phyloP scores from a whole-genome alignment of 53 echinoderm and acorn worm species.

The Glandiceps talaboti region DNA sequence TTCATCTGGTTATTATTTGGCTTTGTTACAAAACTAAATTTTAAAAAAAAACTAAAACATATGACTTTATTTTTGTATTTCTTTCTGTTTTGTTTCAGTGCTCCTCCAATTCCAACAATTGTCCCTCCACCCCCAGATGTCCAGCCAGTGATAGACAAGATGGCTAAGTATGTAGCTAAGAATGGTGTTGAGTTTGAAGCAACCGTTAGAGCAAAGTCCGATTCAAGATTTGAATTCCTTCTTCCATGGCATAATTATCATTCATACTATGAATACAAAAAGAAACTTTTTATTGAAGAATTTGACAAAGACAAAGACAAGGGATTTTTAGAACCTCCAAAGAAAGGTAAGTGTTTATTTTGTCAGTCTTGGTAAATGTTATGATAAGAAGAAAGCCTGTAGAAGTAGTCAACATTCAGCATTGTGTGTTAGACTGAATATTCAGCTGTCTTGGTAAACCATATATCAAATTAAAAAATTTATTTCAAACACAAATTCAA shows the following conservation, averaged over 20 bases:
- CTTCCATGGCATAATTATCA: slow-evolving; percentile 85
- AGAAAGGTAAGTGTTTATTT: not conserved
- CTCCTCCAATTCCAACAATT: slow-evolving; percentile 35
- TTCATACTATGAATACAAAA: slow-evolving; percentile 88
- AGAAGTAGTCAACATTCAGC: too few relatives aligned
- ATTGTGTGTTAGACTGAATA: too few relatives aligned
- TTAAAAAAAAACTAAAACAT: too few relatives aligned
- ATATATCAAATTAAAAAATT: too few relatives aligned
- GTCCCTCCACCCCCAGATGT: slow-evolving; percentile 97
- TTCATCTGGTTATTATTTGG: too few relatives aligned
- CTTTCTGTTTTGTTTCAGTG: slow-evolving; percentile 16
- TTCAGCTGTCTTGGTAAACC: too few relatives aligned
- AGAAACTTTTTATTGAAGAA: slow-evolving; percentile 51
- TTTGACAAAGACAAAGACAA: slow-evolving; percentile 18
- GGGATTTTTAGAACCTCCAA: not conserved
- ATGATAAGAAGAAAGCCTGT: not conserved
- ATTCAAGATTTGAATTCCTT: slow-evolving; percentile 84
- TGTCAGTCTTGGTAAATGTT: not conserved
- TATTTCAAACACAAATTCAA: too few relatives aligned
- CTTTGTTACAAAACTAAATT: too few relatives aligned
- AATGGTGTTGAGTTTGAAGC: slow-evolving; percentile 92
- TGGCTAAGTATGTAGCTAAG: slow-evolving; percentile 94
- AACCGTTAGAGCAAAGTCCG: slow-evolving; percentile 69
- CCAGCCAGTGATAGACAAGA: slow-evolving; percentile 94
- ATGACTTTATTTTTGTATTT: slow-evolving; percentile 1